A percentile compares a stretch with the other conserved stretches of the same genome.
These are phyloP conservation scores for Steatocranus sp. DNA, from an alignment of 2,797 vertebrate species.

Conservation along the genomic window DNA sequence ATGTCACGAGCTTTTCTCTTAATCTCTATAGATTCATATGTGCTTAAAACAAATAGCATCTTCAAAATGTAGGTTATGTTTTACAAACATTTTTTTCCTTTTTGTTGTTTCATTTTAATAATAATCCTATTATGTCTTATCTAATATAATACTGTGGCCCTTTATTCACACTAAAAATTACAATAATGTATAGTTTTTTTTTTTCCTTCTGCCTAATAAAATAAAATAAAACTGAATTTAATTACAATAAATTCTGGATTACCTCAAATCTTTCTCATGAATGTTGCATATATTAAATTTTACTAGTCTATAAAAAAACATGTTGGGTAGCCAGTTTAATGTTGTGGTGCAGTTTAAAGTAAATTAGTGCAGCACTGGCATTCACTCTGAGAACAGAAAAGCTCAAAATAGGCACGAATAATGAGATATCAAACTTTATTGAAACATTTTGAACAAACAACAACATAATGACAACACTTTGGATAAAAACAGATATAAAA, in stretches of 20 bases:
- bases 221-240: not conserved
- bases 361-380: not conserved
- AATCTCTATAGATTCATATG: not conserved
- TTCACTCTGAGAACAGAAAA: not conserved
- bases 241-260: not conserved
- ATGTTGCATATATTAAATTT: not conserved
- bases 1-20: not conserved
- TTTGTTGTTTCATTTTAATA: not conserved
- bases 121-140: not conserved
- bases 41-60: not conserved
- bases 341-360: not conserved
- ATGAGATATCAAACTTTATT: not conserved
- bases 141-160: not conserved
- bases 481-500: not conserved
- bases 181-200: not conserved
- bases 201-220: not conserved
- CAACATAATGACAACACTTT: not conserved
- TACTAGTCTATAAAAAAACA: not conserved
- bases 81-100: accelerated
- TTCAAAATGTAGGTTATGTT: not conserved
- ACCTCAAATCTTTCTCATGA: not conserved
- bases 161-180: not conserved
- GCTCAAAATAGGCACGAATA: not conserved
- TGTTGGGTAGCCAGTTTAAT: not conserved
- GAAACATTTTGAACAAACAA: not conserved